phyloP scores from a whole-genome alignment of 1,140 invertebrate species.

The Drosophila tani region DNA sequence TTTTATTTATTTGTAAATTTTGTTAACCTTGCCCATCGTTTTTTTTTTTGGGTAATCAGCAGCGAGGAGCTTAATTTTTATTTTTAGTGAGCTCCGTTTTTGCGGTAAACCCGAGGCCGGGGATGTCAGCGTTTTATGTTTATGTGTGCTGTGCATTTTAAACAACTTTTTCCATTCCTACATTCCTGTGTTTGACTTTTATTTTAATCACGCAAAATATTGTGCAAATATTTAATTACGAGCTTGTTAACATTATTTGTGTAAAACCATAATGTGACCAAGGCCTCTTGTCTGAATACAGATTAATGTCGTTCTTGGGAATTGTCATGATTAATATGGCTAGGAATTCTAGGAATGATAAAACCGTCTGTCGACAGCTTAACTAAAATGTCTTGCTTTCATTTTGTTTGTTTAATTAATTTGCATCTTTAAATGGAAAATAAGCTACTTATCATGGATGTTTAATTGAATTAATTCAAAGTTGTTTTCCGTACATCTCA shows the following conservation, averaged over 20 bases:
- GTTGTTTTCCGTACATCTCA: too few species aligned
- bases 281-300: conserved; percentile 37
- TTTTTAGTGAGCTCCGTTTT: conserved; percentile 68
- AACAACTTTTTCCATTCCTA: conserved; percentile 37
- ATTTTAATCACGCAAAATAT: conserved; percentile 80
- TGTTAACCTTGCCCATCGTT: conserved; percentile 45
- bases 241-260: conserved; percentile 79
- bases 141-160: conserved; percentile 69
- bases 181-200: conserved; percentile 61
- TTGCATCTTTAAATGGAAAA: not conserved
- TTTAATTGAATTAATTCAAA: not conserved
- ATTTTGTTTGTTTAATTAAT: not conserved
- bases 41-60: conserved; percentile 74
- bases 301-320: conserved; percentile 37
- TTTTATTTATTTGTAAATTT: conserved; percentile 37
- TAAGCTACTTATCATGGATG: not conserved
- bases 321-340: conserved; percentile 11
- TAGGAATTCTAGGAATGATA: too few species aligned
- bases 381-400: not conserved
- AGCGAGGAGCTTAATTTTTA: conserved; percentile 65
- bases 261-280: conserved; percentile 53
- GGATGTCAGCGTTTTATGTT: conserved; percentile 39
- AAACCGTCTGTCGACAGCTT: not conserved
- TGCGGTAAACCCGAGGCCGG: conserved; percentile 40
- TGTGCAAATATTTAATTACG: conserved; percentile 80